Evolutionary conservation across 2,113 vertebrate genomes (phyloP).

Genomic region (Zootoca vivipara): DNA sequence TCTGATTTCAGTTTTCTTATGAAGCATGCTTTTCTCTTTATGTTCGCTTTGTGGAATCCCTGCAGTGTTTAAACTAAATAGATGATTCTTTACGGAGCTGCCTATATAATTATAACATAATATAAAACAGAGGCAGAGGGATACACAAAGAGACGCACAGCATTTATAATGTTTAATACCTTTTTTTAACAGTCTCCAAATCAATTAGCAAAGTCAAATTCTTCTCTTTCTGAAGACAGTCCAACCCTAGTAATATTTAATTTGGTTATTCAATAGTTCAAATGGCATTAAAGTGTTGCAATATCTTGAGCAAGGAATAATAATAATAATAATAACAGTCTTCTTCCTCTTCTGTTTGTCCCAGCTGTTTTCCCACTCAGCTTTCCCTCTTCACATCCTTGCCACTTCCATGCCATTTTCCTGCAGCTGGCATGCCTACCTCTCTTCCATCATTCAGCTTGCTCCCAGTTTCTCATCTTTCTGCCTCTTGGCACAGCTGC

Average conservation of each 20-base stretch:
- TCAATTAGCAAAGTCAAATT: constrained; percentile 50
- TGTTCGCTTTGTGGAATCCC: constrained; percentile 8
- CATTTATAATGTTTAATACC: constrained; percentile 13
- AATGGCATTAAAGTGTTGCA: not conserved
- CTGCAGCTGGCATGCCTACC: not conserved
- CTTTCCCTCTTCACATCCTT: not conserved
- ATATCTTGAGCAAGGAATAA: not conserved
- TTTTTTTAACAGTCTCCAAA: constrained; percentile 40
- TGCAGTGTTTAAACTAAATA: constrained; percentile 44
- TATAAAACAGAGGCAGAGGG: not conserved
- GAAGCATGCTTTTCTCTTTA: constrained; percentile 50
- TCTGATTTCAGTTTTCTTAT: constrained; percentile 33
- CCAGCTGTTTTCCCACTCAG: not conserved
- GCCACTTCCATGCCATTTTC: not conserved
- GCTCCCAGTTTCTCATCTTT: constrained; percentile 6
- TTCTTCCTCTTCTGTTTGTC: not conserved
- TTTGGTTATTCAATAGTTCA: not conserved
- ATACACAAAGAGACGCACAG: not conserved
- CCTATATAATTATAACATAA: constrained; percentile 40
- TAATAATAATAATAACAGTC: not conserved
- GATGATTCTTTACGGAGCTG: constrained; percentile 30
- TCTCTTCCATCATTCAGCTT: not conserved
- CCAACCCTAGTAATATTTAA: constrained; percentile 41
- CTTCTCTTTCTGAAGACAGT: constrained; percentile 40
- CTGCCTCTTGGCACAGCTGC: not conserved